These are phyloP conservation scores for Seriola aureovittata DNA, from an alignment of 2,113 vertebrate species.

Conservation along the genomic window DNA sequence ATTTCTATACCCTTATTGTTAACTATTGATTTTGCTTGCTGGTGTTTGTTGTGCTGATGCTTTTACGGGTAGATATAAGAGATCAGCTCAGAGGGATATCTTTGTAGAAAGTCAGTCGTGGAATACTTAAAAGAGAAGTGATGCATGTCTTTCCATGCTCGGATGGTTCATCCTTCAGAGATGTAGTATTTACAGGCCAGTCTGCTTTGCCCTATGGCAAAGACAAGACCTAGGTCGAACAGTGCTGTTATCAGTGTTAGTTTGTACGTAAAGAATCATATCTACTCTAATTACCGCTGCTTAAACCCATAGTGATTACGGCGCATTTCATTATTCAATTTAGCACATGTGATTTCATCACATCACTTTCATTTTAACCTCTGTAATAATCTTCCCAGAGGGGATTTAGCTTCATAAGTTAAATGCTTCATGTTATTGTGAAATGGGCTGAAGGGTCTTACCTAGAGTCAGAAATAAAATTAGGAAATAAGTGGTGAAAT, in stretches of 20 bases:
- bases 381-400: constrained; percentile 41
- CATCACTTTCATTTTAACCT: constrained; percentile 47
- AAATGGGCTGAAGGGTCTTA: constrained; percentile 22
- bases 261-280: constrained; percentile 45
- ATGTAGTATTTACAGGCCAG: constrained; percentile 60
- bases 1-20: constrained; percentile 32
- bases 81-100: constrained; percentile 48
- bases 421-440: constrained; percentile 40
- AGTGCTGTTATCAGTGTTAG: not conserved
- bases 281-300: constrained; percentile 49
- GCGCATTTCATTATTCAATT: constrained; percentile 66
- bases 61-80: constrained; percentile 28
- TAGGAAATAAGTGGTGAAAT: constrained; percentile 27
- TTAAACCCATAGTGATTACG: constrained; percentile 45
- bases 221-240: constrained; percentile 72
- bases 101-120: constrained; percentile 42
- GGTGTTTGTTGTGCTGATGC: constrained; percentile 41
- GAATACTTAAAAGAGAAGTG: constrained; percentile 58
- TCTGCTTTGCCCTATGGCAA: constrained; percentile 79
- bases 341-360: constrained; percentile 59
- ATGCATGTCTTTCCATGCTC: constrained; percentile 56
- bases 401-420: constrained; percentile 44
- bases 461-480: constrained; percentile 17
- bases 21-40: constrained; percentile 56
- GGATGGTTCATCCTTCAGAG: constrained; percentile 76